Evolutionary conservation across 1,140 invertebrate species (phyloP), one percentile per base, ranked within the genome.

Genomic region (Sarcophaga peregrina): DNA sequence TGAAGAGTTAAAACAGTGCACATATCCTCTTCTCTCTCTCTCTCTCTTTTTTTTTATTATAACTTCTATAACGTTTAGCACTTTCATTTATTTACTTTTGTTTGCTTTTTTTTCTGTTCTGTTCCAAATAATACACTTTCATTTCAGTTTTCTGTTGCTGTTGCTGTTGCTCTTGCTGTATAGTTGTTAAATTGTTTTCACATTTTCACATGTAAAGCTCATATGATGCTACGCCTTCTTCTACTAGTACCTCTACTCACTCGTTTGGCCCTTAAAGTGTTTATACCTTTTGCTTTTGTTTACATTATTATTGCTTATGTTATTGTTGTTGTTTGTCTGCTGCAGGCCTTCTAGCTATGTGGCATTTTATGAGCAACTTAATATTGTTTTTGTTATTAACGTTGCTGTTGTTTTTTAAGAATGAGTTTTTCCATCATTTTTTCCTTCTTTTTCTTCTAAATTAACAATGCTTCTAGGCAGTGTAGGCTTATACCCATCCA

Each of bases 291-390:
- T 68, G 17, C 8, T 68, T 68, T n/a, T 68, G 0, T 76, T 20
- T n/a, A 25, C 13, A 45, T 73, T 73, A 45, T 10, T 73, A n/a
- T n/a, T 73, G 9, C n/a, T 73, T 72, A 82, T 37, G 1, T 52
- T 52, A 52, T 10, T 10, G 1, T 11, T 50, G 48, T 50, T 52
- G 50, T 52, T 46, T 76, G 74, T 78, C 75, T 78, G 37, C 47
- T 50, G 47, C 47, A 78, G 47, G 17, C 47, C 47, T 15, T 20
- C 10, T 52, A 50, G 75, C 75, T 10, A 78, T 25, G 20, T 78
- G 75, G 75, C 75, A 78, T 78, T 78, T 78, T 78, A 52, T 78
- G 75, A 78, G 75, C 75, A 78, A 50, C 75, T 78, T 83, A 84
- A 83, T 80, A 83, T 74, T 78, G 4, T 1, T 37, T 82, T 82